Evolutionary conservation across 2,888 invertebrate species (phyloP).

Genomic region (Aporophyla nigra): DNA sequence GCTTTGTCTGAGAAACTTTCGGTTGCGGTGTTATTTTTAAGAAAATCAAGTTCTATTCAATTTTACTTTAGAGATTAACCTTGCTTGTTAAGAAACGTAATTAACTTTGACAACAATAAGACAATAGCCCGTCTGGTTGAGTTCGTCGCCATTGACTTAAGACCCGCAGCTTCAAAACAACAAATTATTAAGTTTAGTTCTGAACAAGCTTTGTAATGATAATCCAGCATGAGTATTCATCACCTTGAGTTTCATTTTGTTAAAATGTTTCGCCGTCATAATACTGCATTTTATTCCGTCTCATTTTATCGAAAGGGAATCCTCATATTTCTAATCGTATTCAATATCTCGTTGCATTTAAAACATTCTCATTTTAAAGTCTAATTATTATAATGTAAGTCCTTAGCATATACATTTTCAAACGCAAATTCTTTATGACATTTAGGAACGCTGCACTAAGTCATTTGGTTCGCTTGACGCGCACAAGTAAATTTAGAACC

Average conservation of each 20-base stretch:
- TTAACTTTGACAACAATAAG: conserved; percentile 64
- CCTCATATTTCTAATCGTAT: background rate
- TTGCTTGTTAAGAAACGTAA: conserved; percentile 58
- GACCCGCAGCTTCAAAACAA: conserved; percentile 45
- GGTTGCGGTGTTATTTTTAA: conserved; percentile 22
- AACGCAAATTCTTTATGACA: background rate
- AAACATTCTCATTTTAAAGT: background rate
- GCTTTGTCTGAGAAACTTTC: conserved; percentile 30
- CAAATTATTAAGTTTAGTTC: conserved; percentile 50
- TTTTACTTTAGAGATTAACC: conserved; percentile 45
- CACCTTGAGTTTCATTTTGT: conserved; percentile 2
- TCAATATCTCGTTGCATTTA: background rate
- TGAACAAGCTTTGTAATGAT: conserved; percentile 25
- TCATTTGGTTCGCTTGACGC: no score
- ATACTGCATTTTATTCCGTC: background rate
- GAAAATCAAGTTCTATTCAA: conserved; percentile 24
- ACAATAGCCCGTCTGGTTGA: conserved; percentile 43
- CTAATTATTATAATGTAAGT: background rate
- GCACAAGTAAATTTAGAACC: no score
- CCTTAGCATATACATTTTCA: background rate
- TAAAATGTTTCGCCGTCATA: background rate
- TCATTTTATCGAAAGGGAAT: background rate
- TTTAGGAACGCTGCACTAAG: no score
- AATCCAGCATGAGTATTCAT: conserved; percentile 10
- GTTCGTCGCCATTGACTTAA: conserved; percentile 39